Percentiles rank a stretch among this genome's conserved stretches.
phyloP scores from a whole-genome alignment of 2,888 invertebrate genomes.

The Nomada ferruginata region DNA sequence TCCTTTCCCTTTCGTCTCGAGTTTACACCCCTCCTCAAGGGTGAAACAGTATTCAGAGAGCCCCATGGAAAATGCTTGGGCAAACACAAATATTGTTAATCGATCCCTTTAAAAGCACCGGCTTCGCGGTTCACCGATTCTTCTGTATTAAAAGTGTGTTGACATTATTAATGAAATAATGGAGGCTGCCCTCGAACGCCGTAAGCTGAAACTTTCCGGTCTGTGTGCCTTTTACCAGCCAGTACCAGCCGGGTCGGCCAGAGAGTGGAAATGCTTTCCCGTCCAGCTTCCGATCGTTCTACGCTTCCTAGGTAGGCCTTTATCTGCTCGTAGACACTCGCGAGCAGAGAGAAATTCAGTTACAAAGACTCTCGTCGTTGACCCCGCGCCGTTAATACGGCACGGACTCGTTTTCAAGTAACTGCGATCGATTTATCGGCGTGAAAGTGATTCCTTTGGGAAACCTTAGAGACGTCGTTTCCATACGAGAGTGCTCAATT shows the following conservation, averaged over 20 bases:
- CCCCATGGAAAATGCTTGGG: not conserved
- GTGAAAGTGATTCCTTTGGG: conserved; percentile 50
- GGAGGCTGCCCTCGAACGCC: conserved; percentile 24
- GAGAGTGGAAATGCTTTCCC: conserved; percentile 22
- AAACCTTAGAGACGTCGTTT: conserved; percentile 55
- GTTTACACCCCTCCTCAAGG: not conserved
- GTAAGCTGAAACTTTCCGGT: conserved; percentile 39
- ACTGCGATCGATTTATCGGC: conserved; percentile 62
- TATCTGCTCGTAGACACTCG: conserved; percentile 71
- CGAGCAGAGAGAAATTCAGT: conserved; percentile 65
- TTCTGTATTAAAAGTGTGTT: conserved; percentile 18
- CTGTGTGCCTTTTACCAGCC: conserved; percentile 27
- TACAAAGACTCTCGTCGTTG: conserved; percentile 65
- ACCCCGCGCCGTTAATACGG: conserved; percentile 44
- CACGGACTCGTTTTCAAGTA: conserved; percentile 47
- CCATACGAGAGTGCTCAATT: conserved; percentile 49
- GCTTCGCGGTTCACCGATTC: conserved; percentile 12
- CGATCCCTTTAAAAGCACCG: conserved; percentile 32
- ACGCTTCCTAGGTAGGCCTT: conserved; percentile 64
- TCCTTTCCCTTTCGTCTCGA: conserved; percentile 44
- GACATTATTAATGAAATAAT: conserved; percentile 58
- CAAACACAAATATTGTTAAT: conserved; percentile 34
- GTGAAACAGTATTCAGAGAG: conserved; percentile 17
- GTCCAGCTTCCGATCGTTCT: conserved; percentile 51
- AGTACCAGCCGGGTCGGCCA: no score